Conservation (phyloP, 1,140 invertebrate genomes). For the Drosophila parvula region DNA sequence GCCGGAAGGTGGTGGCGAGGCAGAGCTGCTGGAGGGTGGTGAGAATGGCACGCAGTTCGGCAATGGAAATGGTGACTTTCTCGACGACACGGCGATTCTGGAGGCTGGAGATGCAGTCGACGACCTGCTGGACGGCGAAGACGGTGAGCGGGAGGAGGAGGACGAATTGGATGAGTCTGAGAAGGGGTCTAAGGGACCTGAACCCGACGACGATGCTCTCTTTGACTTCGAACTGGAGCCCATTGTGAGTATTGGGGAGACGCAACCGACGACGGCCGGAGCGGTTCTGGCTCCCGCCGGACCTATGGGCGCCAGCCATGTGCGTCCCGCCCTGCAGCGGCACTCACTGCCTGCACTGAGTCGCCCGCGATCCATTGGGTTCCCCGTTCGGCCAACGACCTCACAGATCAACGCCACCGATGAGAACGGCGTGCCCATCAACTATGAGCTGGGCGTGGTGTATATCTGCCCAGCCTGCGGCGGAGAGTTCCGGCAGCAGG, state of each 20-base stretch:
- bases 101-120: conserved; percentile 35
- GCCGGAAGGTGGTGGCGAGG: conserved; percentile 13
- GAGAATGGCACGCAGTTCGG: conserved; percentile 38
- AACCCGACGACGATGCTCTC: conserved; percentile 74
- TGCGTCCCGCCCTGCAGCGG: conserved; percentile 34
- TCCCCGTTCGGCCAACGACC: conserved; percentile 54
- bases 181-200: conserved; percentile 35
- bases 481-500: conserved; percentile 68
- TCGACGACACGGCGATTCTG: conserved; percentile 22
- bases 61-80: conserved; percentile 37
- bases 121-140: conserved; percentile 37
- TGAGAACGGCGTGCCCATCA: conserved; percentile 67
- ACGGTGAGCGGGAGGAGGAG: conserved; percentile 34
- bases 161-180: conserved; percentile 22
- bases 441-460: conserved; percentile 76
- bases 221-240: conserved; percentile 77
- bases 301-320: neutral
- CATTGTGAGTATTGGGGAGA: conserved; percentile 52
- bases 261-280: neutral
- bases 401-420: conserved; percentile 74
- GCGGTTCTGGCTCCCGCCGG: conserved; percentile 28
- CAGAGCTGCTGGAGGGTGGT: conserved; percentile 10
- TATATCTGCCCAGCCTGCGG: conserved; percentile 78
- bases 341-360: conserved; percentile 26
- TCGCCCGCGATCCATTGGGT: neutral